phyloP scores from a whole-genome alignment of 2,797 vertebrate species.

The Ispidina lecontei region DNA sequence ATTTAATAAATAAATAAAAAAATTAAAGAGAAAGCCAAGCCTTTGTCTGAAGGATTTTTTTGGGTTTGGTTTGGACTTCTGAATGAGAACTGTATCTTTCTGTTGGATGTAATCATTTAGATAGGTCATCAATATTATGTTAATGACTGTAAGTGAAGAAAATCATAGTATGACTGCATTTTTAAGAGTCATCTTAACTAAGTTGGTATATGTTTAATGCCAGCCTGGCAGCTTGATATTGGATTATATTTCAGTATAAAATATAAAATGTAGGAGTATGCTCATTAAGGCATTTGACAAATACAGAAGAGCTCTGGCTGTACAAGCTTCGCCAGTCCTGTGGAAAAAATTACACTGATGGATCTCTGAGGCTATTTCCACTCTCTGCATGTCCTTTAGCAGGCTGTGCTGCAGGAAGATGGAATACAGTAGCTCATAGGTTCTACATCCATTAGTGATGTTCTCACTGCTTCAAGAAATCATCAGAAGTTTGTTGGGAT shows the following conservation, averaged over 20 bases:
- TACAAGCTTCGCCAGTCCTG: not conserved
- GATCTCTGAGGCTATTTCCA: not conserved
- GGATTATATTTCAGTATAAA: slow-evolving; percentile 17
- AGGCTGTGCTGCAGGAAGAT: not conserved
- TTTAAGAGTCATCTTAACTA: slow-evolving; percentile 9
- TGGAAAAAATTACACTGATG: not conserved
- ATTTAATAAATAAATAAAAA: not conserved
- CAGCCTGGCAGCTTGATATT: slow-evolving; percentile 37
- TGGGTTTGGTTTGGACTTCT: not conserved
- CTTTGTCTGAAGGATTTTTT: not conserved
- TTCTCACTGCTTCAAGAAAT: not conserved
- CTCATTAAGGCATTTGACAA: not conserved
- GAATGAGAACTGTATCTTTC: slow-evolving; percentile 9
- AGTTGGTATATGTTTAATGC: slow-evolving; percentile 17
- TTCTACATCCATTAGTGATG: not conserved
- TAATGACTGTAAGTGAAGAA: slow-evolving; percentile 22
- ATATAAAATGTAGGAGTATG: slow-evolving; percentile 25
- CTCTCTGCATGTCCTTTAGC: not conserved
- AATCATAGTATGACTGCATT: slow-evolving; percentile 34
- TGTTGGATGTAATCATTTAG: not conserved
- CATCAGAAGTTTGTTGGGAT: accelerated
- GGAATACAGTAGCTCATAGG: not conserved
- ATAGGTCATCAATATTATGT: not conserved
- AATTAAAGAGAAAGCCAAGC: not conserved
- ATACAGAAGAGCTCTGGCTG: not conserved